A percentile compares a stretch with the other conserved stretches of the same genome.
These are phyloP conservation scores for Halictus ligatus DNA, from an alignment of 2,888 invertebrate genomes.

Conservation along the genomic window DNA sequence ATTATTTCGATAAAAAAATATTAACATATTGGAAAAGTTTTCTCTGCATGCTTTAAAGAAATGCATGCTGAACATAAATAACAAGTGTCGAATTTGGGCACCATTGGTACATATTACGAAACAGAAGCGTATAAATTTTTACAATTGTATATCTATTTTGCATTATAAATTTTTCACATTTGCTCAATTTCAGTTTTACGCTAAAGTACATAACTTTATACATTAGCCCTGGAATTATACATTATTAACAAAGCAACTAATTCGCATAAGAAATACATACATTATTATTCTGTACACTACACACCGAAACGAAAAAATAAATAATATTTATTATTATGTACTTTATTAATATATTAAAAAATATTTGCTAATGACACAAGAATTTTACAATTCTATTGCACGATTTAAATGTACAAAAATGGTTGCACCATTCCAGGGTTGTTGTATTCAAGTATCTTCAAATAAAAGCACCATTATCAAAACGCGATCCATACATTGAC, in stretches of 20 bases:
- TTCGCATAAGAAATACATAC: conserved; percentile 26
- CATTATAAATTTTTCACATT: conserved; percentile 37
- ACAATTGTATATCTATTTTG: conserved; percentile 42
- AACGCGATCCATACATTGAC: conserved; percentile 25
- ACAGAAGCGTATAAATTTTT: conserved; percentile 52
- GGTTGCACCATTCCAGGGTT: conserved; percentile 51
- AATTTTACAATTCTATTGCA: conserved; percentile 38
- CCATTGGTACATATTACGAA: conserved; percentile 57
- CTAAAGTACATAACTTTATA: conserved; percentile 20
- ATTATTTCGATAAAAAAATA: conserved; percentile 28
- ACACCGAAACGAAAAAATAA: conserved; percentile 44
- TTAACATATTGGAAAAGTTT: conserved; percentile 18
- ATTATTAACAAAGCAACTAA: conserved; percentile 38
- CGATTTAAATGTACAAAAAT: conserved; percentile 50
- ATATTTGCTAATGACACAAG: conserved; percentile 48
- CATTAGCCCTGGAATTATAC: conserved; percentile 46
- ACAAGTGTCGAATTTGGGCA: conserved; percentile 52
- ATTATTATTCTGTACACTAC: conserved; percentile 26
- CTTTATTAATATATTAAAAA: conserved; percentile 40
- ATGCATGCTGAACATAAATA: conserved; percentile 35
- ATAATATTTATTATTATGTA: conserved; percentile 39
- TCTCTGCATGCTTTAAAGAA: conserved; percentile 25
- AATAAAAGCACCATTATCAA: conserved; percentile 55
- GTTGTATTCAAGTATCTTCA: conserved; percentile 25
- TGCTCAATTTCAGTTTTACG: conserved; percentile 17